Percentiles rank a stretch among this genome's conserved stretches.
Conservation (phyloP, 2,113 vertebrate species). For the Gallinago media region DNA sequence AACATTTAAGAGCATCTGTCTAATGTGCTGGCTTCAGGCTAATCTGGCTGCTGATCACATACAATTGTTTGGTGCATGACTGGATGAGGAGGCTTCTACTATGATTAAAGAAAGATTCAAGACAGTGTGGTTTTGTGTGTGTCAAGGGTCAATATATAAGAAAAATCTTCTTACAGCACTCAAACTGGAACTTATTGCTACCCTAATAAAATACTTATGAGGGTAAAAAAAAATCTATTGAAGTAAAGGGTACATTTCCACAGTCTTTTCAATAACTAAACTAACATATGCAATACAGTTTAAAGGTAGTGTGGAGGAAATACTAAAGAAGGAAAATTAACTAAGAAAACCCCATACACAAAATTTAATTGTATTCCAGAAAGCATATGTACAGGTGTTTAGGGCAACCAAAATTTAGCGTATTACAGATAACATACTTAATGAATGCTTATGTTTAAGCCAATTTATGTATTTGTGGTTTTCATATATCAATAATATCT, state of each 20-base stretch:
- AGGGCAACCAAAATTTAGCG: neutral
- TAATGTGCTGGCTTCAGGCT: conserved; percentile 8
- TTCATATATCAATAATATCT: neutral
- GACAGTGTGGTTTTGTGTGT: conserved; percentile 77
- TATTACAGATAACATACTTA: neutral
- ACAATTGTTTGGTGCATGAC: conserved; percentile 6
- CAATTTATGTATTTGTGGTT: neutral
- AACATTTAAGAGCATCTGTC: neutral
- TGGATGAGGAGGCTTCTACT: conserved; percentile 34
- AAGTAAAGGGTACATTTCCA: conserved; percentile 28
- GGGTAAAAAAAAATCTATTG: conserved; percentile 42
- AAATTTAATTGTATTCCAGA: neutral
- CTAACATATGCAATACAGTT: conserved; percentile 9
- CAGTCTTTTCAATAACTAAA: conserved; percentile 51
- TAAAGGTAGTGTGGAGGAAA: conserved; percentile 19
- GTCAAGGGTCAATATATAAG: conserved; percentile 80
- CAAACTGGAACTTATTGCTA: conserved; percentile 82
- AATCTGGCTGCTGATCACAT: conserved; percentile 57
- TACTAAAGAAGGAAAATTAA: conserved; percentile 32
- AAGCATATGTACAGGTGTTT: neutral
- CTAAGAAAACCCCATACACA: neutral
- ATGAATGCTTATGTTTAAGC: neutral
- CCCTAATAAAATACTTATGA: conserved; percentile 75
- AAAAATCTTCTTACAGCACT: conserved; percentile 76
- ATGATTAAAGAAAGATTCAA: conserved; percentile 79